phyloP scores from a whole-genome alignment of 2,113 vertebrate species.

The Lepus europaeus region DNA sequence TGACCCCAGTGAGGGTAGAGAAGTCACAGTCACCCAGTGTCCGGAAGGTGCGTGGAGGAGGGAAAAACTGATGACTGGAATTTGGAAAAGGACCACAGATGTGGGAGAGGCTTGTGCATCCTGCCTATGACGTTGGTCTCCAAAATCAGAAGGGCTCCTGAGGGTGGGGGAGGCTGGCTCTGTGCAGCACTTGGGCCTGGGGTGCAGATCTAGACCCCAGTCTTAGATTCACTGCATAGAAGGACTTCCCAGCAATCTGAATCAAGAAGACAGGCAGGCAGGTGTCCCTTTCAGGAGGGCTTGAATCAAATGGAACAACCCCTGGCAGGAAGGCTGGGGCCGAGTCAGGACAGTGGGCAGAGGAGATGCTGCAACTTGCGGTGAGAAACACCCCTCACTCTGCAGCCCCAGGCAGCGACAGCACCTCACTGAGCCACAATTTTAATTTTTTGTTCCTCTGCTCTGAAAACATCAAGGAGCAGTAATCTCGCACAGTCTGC shows the following conservation, averaged over 20 bases:
- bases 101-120: not conserved
- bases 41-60: not conserved
- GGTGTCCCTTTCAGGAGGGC: not conserved
- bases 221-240: not conserved
- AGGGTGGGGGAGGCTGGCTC: not conserved
- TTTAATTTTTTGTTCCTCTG: not conserved
- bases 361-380: not conserved
- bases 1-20: not conserved
- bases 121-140: not conserved
- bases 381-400: not conserved
- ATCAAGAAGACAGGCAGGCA: conserved; percentile 1
- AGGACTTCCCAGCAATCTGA: not conserved
- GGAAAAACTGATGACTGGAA: not conserved
- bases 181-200: too few relatives aligned
- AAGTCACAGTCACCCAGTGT: not conserved
- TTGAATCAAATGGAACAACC: not conserved
- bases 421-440: not conserved
- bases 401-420: not conserved
- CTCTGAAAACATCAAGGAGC: not conserved
- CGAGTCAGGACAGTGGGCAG: not conserved
- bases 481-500: not conserved
- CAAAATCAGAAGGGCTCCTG: not conserved
- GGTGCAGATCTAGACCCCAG: not conserved
- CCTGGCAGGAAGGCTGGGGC: not conserved
- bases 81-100: not conserved